Evolutionary conservation across 2,113 vertebrate genomes (phyloP).

Genomic region (Calonectris borealis): DNA sequence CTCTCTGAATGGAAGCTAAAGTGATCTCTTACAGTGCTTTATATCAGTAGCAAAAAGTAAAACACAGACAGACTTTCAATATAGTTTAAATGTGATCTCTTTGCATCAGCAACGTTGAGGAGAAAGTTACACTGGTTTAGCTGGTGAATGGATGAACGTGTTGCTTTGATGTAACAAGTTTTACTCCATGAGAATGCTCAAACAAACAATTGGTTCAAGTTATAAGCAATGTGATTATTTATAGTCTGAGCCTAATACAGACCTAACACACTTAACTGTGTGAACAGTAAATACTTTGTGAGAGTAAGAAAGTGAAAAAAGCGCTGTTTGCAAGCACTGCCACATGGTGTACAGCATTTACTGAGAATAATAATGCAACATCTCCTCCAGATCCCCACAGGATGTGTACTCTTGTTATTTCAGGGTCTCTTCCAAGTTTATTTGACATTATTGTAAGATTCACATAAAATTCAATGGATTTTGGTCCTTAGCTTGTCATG

Average conservation of each 20-base stretch:
- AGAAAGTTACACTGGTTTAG: neutral
- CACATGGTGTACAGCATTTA: neutral
- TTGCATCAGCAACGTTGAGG: neutral
- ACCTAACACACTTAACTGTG: conserved; percentile 36
- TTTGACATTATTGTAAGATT: neutral
- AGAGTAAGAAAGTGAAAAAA: conserved; percentile 43
- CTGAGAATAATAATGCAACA: neutral
- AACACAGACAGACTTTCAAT: neutral
- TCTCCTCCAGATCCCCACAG: conserved; percentile 22
- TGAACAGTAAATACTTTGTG: conserved; percentile 53
- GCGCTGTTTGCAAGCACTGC: conserved; percentile 52
- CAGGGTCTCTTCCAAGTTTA: conserved; percentile 1
- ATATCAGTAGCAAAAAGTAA: neutral
- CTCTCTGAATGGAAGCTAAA: neutral
- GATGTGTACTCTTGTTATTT: conserved; percentile 40
- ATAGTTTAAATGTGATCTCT: neutral
- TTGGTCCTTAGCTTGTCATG: conserved; percentile 21
- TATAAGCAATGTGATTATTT: conserved; percentile 50
- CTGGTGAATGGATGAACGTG: neutral
- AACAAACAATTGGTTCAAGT: conserved; percentile 34
- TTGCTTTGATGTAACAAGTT: conserved; percentile 32
- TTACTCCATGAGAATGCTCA: conserved; percentile 39
- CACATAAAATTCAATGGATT: conserved; percentile 18
- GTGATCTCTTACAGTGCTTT: neutral
- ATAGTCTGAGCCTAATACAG: conserved; percentile 27